These are phyloP conservation scores for Autographa pulchrina DNA, from an alignment of 2,888 invertebrate species.

Conservation along the genomic window DNA sequence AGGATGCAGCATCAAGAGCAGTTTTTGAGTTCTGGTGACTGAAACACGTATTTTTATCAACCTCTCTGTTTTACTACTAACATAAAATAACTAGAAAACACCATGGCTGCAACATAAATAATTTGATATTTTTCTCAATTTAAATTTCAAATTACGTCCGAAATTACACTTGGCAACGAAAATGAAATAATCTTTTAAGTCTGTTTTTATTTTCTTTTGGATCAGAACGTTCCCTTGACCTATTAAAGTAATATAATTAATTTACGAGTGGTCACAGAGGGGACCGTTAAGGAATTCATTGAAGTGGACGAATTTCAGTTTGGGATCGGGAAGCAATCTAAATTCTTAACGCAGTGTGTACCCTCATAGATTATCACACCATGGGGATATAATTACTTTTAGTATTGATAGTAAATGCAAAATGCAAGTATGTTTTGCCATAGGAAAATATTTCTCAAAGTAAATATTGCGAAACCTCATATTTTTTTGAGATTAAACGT, in stretches of 20 bases:
- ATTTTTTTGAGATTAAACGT: no score
- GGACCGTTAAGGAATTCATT: conserved; percentile 65
- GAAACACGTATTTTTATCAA: no score
- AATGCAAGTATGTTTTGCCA: neutral
- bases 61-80: neutral
- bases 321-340: conserved; percentile 69
- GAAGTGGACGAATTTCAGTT: conserved; percentile 69
- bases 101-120: neutral
- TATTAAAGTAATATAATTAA: conserved; percentile 54
- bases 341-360: conserved; percentile 73
- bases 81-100: neutral
- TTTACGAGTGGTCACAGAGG: conserved; percentile 51
- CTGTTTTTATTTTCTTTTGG: conserved; percentile 2
- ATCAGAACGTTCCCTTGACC: conserved; percentile 27
- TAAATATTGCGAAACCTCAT: neutral
- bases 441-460: neutral
- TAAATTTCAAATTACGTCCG: neutral
- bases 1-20: no score
- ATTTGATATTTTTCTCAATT: neutral
- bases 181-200: conserved; percentile 4
- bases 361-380: conserved; percentile 45
- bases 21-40: no score
- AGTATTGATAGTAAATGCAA: neutral
- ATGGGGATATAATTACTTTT: conserved; percentile 11
- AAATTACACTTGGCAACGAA: conserved; percentile 1